Evolutionary conservation across 2,888 invertebrate species (phyloP), one percentile per base, ranked within the genome.

Genomic region (Pecten maximus): DNA sequence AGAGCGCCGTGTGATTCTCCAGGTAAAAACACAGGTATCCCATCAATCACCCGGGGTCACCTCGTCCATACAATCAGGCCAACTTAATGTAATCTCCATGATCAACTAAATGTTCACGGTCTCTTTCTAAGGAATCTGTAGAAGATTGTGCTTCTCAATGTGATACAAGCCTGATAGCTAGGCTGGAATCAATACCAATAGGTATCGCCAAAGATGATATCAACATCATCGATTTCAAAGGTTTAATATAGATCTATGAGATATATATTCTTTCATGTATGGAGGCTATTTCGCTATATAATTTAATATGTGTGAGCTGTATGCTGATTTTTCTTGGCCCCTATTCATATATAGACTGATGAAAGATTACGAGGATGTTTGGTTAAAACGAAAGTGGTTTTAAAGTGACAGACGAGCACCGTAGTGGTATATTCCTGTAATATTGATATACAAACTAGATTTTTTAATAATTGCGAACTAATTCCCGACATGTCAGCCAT

Each of bases 21-120:
- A 74, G 74, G 74, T 74, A 74, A 74, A 74, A 74, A 74, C 74
- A 74, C 74, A 74, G 74, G 74, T 74, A 74, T 28, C 35, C 74
- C 74, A 74, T 74, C 74, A 19, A 74, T 74, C 74, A 74, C 6
- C 74, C 35, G 28, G 74, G 74, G 74, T 74, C 74, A 74, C 35
- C 74, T 74, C 35, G 74, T 74, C 28, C 74, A 74, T 60, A 28
- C 60, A 60, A 60, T 74, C 74, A 74, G 74, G 10, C 0, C 35
- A 35, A 28, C 74, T 35, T 16, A 74, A 74, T 74, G 74, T 74
- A 74, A 74, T 35, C 74, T 2, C 35, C 74, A 74, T 74, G 10
- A 74, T 74, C 74, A 74, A 74, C 28, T 35, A 35, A 74, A 74
- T 74, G 74, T 74, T 74, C 74, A 74, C 28, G 74, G 74, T 74